Evolutionary conservation across 2,888 invertebrate species (phyloP).

Genomic region (Hartigia nigra): DNA sequence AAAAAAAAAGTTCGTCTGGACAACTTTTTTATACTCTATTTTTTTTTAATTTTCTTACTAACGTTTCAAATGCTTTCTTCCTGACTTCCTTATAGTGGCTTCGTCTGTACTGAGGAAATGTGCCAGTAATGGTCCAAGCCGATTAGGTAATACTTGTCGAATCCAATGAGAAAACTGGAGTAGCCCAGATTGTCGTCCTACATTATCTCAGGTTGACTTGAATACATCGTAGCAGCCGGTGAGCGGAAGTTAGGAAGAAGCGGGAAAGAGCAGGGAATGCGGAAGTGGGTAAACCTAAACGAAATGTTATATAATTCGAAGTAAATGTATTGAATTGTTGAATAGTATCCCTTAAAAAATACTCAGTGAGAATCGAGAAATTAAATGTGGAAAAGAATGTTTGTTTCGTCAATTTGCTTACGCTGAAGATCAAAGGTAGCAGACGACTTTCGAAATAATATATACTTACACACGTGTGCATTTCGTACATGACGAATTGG

Average conservation of each 20-base stretch:
- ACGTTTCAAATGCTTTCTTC: neutral
- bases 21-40: no score
- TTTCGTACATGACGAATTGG: neutral
- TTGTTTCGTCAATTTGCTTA: neutral
- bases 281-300: neutral
- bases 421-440: neutral
- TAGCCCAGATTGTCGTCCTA: neutral
- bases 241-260: neutral
- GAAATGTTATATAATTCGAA: neutral
- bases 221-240: neutral
- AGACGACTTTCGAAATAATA: neutral
- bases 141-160: neutral
- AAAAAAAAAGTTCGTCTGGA: neutral
- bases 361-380: neutral
- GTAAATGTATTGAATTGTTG: neutral
- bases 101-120: neutral
- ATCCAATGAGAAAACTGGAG: neutral
- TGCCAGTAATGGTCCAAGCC: neutral
- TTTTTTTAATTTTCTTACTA: neutral
- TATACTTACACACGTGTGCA: neutral
- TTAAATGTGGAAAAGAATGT: neutral
- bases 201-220: neutral
- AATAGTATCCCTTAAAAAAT: neutral
- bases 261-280: neutral
- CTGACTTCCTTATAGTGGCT: neutral